These are phyloP conservation scores for Marcusenius ussheri DNA, from an alignment of 2,113 vertebrate species.

Conservation along the genomic window DNA sequence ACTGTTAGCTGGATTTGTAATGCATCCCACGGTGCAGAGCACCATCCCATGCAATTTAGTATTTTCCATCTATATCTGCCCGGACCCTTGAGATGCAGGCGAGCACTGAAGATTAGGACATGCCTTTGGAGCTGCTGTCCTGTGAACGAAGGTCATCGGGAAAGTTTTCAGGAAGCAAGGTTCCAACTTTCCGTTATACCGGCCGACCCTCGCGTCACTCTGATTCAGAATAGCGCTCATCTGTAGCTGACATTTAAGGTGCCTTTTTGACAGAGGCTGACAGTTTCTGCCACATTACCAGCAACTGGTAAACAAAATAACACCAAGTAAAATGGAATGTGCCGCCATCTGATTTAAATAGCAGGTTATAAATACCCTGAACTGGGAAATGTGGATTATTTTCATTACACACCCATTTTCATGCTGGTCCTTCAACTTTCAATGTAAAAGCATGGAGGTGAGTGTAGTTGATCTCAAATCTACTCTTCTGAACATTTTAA, in stretches of 20 bases:
- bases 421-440: background rate
- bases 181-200: background rate
- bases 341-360: background rate
- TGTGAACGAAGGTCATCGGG: background rate
- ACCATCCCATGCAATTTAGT: background rate
- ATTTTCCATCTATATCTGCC: background rate
- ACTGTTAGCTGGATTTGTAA: background rate
- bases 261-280: background rate
- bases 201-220: background rate
- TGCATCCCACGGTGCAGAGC: background rate
- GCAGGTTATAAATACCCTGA: background rate
- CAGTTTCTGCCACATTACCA: background rate
- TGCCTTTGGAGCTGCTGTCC: background rate
- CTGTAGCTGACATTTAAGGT: constrained; percentile 4
- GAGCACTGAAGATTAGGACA: background rate
- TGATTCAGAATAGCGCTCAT: constrained; percentile 5
- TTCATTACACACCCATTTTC: background rate
- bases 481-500: background rate
- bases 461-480: background rate
- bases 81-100: background rate
- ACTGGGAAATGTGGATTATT: background rate
- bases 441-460: background rate
- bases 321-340: background rate
- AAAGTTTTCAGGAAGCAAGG: background rate
- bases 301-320: background rate